A percentile compares a stretch with the other conserved stretches of the same genome.
Conservation (phyloP, 2,888 invertebrate genomes). For the Andricus quercusramuli region DNA sequence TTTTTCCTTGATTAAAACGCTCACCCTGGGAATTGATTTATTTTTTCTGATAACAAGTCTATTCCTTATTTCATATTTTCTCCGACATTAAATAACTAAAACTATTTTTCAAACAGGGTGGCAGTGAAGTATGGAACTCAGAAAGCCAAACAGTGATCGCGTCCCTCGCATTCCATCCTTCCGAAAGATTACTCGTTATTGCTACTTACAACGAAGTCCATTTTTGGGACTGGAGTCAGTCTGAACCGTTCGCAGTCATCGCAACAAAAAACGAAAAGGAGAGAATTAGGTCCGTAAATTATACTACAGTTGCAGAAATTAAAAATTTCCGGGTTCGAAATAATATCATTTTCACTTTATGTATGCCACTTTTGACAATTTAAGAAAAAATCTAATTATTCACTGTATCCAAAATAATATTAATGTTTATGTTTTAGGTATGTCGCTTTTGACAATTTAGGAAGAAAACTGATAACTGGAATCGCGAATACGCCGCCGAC, state of each 20-base stretch:
- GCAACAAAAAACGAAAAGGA: conserved; percentile 88
- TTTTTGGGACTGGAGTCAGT: conserved; percentile 94
- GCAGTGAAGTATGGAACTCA: conserved; percentile 91
- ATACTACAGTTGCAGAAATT: not conserved
- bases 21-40: too few relatives aligned
- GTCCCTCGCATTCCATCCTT: conserved; percentile 92
- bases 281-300: conserved; percentile 85
- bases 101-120: conserved; percentile 82
- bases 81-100: conserved; percentile 23
- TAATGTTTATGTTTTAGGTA: conserved; percentile 81
- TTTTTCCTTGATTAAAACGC: too few relatives aligned
- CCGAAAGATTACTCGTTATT: conserved; percentile 89
- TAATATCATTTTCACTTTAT: conserved; percentile 24
- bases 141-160: conserved; percentile 88
- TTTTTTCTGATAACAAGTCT: too few relatives aligned
- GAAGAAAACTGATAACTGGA: conserved; percentile 90
- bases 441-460: conserved; percentile 90
- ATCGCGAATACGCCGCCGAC: conserved; percentile 84
- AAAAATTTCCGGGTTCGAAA: too few relatives aligned
- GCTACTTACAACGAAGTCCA: conserved; percentile 91
- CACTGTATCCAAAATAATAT: not conserved
- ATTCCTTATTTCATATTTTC: not conserved
- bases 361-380: not conserved
- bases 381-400: not conserved
- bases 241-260: conserved; percentile 87